Base-by-base conservation (phyloP, 1,140 invertebrate genomes). In the Cyclina sinensis region DNA sequence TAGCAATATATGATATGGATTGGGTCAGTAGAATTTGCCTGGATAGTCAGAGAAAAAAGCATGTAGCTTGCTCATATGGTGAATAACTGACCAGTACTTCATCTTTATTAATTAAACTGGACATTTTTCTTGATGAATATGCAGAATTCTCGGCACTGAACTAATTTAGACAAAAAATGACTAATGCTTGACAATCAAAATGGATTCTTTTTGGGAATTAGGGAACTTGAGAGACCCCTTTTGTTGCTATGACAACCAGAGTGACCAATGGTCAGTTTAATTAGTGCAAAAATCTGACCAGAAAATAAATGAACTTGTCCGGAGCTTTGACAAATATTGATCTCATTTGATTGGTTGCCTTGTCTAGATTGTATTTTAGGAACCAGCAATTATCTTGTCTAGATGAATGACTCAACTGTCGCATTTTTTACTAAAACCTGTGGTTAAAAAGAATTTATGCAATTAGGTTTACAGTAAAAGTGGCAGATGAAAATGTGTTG, bases 241-340 rank as follows among this genome's bases (percentile, higher is more conserved):
- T 78, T 82, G 82, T 84, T 84, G 82, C 82, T 35, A 84, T 84
- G 82, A 65, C 39, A 32, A 84, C 82, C 43, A 84, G 65, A 84
- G 2, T 84, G 82, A 84, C 82, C 82, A 73, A 43, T 84, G 82
- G 62, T 70, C 82, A 84, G 37, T 84, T 54, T 84, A 84, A 84
- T 84, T 73, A 84, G 68, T 70, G 21, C 54, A 46, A 82, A 81
- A 68, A 68, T n/a, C n/a, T 68, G 80, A 82, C 80, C 59, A 68
- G 80, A 82, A 82, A 82, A 68, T 82, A 82, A 82, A 82, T 82
- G 80, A 82, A 82, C 48, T 37, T n/a, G 27, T 54, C 30, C 46
- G 30, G 27, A 76, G 39, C 39, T 51, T 14, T 35, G 21, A 21
- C n/a, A 54, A 37, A 4, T 57, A 57, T 78, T 35, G 48, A 57